Evolutionary conservation across 2,797 vertebrate genomes (phyloP).

Genomic region (Rhinella marina): DNA sequence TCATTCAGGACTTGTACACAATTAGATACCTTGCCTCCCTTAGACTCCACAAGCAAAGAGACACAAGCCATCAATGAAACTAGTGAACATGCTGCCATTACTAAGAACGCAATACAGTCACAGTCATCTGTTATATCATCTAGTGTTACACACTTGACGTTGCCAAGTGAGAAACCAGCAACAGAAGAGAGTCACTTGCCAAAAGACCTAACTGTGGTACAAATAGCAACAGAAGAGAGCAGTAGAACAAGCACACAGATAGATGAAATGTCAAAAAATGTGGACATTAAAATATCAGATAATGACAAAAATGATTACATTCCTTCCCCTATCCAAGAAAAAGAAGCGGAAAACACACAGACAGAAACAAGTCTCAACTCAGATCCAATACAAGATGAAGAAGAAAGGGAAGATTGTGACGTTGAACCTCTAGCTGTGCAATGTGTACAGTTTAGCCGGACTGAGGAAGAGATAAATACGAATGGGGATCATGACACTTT

Average conservation of each 20-base stretch:
- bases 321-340: conserved; percentile 16
- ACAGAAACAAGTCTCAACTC: neutral
- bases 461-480: conserved; percentile 44
- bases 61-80: neutral
- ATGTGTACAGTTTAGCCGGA: neutral
- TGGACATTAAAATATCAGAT: conserved; percentile 44
- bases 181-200: conserved; percentile 32
- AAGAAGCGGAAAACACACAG: neutral
- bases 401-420: neutral
- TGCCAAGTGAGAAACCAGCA: conserved; percentile 50
- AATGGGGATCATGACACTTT: neutral
- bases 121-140: conserved; percentile 64
- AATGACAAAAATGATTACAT: conserved; percentile 12
- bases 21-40: conserved; percentile 56
- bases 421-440: neutral
- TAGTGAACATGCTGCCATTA: neutral
- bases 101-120: neutral
- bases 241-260: conserved; percentile 32
- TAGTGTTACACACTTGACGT: conserved; percentile 60
- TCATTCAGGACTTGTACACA: conserved; percentile 67
- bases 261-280: conserved; percentile 58
- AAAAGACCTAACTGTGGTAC: conserved; percentile 60
- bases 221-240: conserved; percentile 24
- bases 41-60: conserved; percentile 32
- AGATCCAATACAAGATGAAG: neutral